Base-by-base conservation (phyloP, 2,113 vertebrate genomes). In the Climacteris rufus region DNA sequence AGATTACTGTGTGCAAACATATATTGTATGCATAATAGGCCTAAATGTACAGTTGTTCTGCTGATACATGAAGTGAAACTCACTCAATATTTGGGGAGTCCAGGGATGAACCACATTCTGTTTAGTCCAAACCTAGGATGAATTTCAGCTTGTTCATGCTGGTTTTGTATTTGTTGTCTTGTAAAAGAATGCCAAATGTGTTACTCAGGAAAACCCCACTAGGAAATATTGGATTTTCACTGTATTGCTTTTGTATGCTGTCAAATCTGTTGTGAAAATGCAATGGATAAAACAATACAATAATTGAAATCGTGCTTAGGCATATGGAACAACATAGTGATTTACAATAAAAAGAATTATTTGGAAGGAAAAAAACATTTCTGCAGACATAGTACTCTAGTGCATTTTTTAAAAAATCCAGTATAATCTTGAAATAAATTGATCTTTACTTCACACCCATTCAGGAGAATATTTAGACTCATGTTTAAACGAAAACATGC, bases 1-100 rank as follows among this genome's bases (percentile, higher is more conserved):
- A 81, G 78, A 44, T 80, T 94, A 92, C 61, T 91, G 68, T 92
- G 61, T 81, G 83, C 54, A 94, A 95, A 89, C 89, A 96, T 40
- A 52, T 70, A 72, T 40, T 89, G 54, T 77, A 78, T 82, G 87
- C 77, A 87, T 95, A 94, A 96, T 37, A 81, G 78, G 93, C 47
- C 84, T 63, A 94, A 87, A 77, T n/a, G 63, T 30, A 77, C 35
- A 64, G 56, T 88, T 88, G 72, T 45, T 93, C 82, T 92, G 69
- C 35, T 10, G 20, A 92, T 68, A 78, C 13, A 44, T 44, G 21
- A 90, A 80, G 81, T 91, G 83, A 71, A 95, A 89, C 37, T 92
- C 81, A 65, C 37, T 96, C 83, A 93, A 23, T 47, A 74, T 82
- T 93, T 11, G 19, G 53, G 74, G 71, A 83, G 61, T 76, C 85